Evolutionary conservation across 2,113 vertebrate species (phyloP).

Genomic region (Brachyhypopomus gauderio): DNA sequence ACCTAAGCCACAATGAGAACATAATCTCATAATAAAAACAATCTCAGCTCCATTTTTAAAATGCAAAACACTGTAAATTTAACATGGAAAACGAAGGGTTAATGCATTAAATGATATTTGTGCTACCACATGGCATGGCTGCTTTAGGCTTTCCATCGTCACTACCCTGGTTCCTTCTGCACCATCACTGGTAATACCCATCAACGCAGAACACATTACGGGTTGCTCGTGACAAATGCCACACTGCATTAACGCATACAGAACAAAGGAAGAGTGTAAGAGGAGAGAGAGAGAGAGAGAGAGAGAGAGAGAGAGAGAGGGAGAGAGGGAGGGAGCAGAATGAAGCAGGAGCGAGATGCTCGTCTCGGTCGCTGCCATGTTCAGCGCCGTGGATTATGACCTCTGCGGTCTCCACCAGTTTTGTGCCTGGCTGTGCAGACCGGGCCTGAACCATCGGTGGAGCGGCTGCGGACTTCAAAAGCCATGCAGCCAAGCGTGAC

Average conservation of each 20-base stretch:
- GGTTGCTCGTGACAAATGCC: conserved; percentile 12
- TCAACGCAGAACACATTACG: no score
- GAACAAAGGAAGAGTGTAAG: conserved; percentile 20
- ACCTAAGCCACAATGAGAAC: no score
- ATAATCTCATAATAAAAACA: no score
- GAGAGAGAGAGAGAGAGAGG: neutral
- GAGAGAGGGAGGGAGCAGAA: neutral
- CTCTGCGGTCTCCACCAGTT: conserved; percentile 26
- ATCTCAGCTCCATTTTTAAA: no score
- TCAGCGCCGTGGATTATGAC: conserved; percentile 41
- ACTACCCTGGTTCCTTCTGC: no score
- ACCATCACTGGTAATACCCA: no score
- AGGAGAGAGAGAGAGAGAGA: conserved; percentile 47
- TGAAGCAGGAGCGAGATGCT: conserved; percentile 44
- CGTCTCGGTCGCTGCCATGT: conserved; percentile 21
- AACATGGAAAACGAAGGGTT: no score
- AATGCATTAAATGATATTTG: no score
- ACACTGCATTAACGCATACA: conserved; percentile 21
- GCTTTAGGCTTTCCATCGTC: no score
- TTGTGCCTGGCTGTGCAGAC: no score
- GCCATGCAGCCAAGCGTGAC: conserved; percentile 43
- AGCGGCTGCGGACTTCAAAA: conserved; percentile 25
- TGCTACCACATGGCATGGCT: no score
- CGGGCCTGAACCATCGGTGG: conserved; percentile 6
- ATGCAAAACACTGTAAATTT: no score